Evolutionary conservation across 2,888 invertebrate genomes (phyloP).

Genomic region (Chloromyia formosa): DNA sequence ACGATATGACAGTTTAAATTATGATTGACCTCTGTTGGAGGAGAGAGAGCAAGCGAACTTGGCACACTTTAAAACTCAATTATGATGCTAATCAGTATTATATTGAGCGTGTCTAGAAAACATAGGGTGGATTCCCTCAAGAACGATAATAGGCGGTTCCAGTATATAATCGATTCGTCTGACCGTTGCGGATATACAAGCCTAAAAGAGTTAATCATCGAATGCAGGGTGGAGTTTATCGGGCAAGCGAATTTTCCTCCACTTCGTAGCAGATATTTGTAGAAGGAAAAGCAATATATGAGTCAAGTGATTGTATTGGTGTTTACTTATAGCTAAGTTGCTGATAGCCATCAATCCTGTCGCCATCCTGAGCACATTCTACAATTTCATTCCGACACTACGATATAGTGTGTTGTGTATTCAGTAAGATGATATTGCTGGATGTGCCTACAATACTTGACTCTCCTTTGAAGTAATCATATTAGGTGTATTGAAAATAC

Average conservation of each 20-base stretch:
- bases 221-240: background rate
- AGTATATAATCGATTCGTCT: background rate
- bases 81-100: slow-evolving; percentile 1
- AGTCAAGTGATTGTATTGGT: slow-evolving; percentile 10
- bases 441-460: background rate
- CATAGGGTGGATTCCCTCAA: background rate
- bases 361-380: background rate
- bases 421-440: background rate
- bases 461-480: background rate
- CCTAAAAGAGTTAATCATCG: slow-evolving; percentile 10
- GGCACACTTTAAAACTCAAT: background rate
- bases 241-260: too few relatives aligned
- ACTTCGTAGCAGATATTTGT: background rate
- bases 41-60: background rate
- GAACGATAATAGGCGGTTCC: background rate
- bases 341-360: background rate
- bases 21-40: background rate
- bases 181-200: background rate
- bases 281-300: background rate
- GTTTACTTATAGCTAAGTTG: background rate
- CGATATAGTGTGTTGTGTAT: background rate
- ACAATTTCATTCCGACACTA: slow-evolving; percentile 10
- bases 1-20: slow-evolving; percentile 23
- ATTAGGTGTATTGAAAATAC: background rate
- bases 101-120: background rate